These are phyloP conservation scores for Cataglyphis rosenhaueri DNA, from an alignment of 2,888 invertebrate species.

Conservation along the genomic window DNA sequence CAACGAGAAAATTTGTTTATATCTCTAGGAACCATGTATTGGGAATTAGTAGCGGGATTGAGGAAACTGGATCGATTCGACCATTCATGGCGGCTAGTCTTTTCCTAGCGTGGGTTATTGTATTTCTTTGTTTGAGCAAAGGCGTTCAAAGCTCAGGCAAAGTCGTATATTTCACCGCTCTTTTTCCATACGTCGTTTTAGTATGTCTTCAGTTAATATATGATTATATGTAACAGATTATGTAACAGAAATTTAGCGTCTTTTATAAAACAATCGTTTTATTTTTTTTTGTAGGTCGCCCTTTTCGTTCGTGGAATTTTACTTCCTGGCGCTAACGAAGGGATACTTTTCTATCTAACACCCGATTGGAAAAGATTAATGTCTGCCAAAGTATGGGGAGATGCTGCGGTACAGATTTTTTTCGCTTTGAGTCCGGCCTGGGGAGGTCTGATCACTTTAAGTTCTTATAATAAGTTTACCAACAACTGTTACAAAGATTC, in stretches of 20 bases:
- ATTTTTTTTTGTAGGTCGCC: constrained; percentile 75
- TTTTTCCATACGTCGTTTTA: constrained; percentile 91
- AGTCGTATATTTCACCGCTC: constrained; percentile 92
- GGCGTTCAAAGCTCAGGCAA: constrained; percentile 93
- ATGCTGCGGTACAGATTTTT: constrained; percentile 95
- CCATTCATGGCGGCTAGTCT: constrained; percentile 91
- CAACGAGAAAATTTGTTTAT: background rate
- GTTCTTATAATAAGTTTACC: constrained; percentile 94
- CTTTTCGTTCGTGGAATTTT: constrained; percentile 92
- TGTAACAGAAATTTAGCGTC: background rate
- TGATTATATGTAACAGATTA: background rate
- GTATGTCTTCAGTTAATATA: constrained; percentile 85
- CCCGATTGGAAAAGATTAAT: constrained; percentile 91
- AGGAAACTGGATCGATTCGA: constrained; percentile 89
- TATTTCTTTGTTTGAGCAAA: constrained; percentile 92
- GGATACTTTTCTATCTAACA: constrained; percentile 92
- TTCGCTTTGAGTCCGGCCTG: constrained; percentile 95
- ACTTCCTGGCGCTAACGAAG: constrained; percentile 92
- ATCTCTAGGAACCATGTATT: constrained; percentile 87
- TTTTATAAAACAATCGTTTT: background rate
- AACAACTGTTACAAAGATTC: constrained; percentile 94
- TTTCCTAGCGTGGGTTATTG: constrained; percentile 92
- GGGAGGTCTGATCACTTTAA: constrained; percentile 94
- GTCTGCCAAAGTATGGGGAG: constrained; percentile 93
- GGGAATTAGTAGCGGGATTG: constrained; percentile 90